Evolutionary conservation across 2,113 vertebrate species (phyloP), one percentile per base, ranked within the genome.

Genomic region (Pseudopodoces humilis): DNA sequence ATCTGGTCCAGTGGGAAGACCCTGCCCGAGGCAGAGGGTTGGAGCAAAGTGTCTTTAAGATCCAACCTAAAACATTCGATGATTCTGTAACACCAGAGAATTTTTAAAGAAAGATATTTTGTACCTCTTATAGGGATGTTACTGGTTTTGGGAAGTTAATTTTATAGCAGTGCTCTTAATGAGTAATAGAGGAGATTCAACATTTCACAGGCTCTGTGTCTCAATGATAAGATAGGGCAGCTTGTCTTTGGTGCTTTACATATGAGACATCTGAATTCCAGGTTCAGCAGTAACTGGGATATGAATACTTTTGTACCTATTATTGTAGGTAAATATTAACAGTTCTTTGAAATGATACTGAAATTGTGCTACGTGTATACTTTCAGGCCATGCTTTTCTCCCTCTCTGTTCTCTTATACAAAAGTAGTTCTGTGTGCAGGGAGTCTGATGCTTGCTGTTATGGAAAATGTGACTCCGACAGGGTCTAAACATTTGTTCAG

Each of bases 331-430:
- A 62, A 47, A 46, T 53, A 37, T 5, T 58, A 67, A n/a, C 25
- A 46, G 0, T 56, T 50, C 8, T 83, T 86, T 31, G 23, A 69
- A 50, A 33, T n/a, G 0, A 3, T 19, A 3, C 20, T 17, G 21
- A 22, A 44, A 6, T 41, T 6, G 1, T 80, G n/a, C 27, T 28
- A 0, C 5, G 6, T 31, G 5, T 30, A 6, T 41, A 7, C 17
- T 59, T 81, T 24, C 19, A 83, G 67, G 41, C 17, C 6, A 1
- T n/a, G 41, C 31, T 88, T 56, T 85, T 74, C 20, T 67, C n/a
- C 6, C 2, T 25, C 30, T 49, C 44, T 60, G 2, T 22, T 43
- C n/a, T 33, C 33, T 56, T 7, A 0, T 8, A 6, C 30, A 27
- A 70, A 67, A 37, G 9, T 17, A 44, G 24, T 63, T 86, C 9